These are phyloP conservation scores for Calidris pygmaea DNA, from an alignment of 2,113 vertebrate genomes.

Conservation along the genomic window DNA sequence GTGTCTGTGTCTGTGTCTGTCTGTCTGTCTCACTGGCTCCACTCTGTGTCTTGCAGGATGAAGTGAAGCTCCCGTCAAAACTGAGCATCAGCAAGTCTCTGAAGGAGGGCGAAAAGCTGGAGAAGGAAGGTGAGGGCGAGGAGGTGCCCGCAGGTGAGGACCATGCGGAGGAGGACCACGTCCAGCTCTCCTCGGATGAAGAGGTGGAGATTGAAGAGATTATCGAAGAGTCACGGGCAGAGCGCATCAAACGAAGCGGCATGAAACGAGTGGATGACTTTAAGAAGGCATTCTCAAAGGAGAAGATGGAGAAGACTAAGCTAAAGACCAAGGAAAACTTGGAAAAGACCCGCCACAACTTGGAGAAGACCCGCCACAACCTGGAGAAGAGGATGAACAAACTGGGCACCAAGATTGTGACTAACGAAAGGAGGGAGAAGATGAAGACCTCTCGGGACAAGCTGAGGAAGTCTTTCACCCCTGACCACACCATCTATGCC, in stretches of 20 bases:
- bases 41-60: constrained; percentile 80
- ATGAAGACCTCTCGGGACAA: constrained; percentile 91
- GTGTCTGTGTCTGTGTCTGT: not conserved
- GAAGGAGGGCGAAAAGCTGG: constrained; percentile 76
- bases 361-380: constrained; percentile 93
- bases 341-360: constrained; percentile 94
- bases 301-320: constrained; percentile 93
- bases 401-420: constrained; percentile 91
- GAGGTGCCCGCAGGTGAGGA: constrained; percentile 77
- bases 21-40: constrained; percentile 12
- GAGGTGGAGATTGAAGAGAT: constrained; percentile 94
- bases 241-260: constrained; percentile 89
- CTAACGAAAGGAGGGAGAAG: constrained; percentile 88
- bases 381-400: constrained; percentile 94
- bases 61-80: constrained; percentile 88
- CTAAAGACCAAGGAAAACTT: constrained; percentile 92
- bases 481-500: constrained; percentile 86
- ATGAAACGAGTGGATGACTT: constrained; percentile 92
- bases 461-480: constrained; percentile 92
- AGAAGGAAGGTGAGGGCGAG: constrained; percentile 78
- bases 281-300: constrained; percentile 97
- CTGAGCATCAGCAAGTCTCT: constrained; percentile 86
- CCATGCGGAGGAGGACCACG: constrained; percentile 73
- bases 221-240: constrained; percentile 91
- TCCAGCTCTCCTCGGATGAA: constrained; percentile 86